Base-by-base conservation (phyloP, 2,113 vertebrate genomes). In the Mustela nigripes region DNA sequence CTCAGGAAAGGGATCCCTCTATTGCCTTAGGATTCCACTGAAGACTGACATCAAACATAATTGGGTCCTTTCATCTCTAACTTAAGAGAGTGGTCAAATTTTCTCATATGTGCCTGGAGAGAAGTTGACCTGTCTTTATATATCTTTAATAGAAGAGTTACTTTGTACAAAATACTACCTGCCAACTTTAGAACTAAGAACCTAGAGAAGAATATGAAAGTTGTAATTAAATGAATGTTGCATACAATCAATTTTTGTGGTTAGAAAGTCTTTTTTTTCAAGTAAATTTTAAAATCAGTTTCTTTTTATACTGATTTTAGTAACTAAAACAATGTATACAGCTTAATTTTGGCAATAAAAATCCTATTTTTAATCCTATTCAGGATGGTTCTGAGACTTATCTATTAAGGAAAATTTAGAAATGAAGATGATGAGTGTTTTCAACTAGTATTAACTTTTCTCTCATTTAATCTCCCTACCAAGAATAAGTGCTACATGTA, bases 41-140 rank as follows among this genome's bases (percentile, higher is more conserved):
- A 82, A 71, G 0, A 81, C 56, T 60, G 39, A 96, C 81, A 94
- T 94, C 87, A 97, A 97, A 96, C 5, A 81, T 94, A 97, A 97
- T 67, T 95, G 88, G 33, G 31, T 88, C 26, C 60, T 97, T 98
- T 97, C 94, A 97, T 97, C 74, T 97, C 16, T 81, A 91, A 85
- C 80, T 85, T 85, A 63, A 97, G 69, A 94, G 84, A 97, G 33
- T 89, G 80, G 45, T 91, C 94, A 96, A 67, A 91, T 85, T 95
- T 95, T 96, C 88, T 76, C 76, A 31, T 36, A 56, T 56, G 36
- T 84, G 67, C 73, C 62, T 84, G 90, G 31, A 69, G 65, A 89
- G 26, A 90, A 76, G 56, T 39, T 92, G 42, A 89, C 87, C 45
- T 56, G 26, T 21, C 31, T 92, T 79, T 94, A 62, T 89, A 12